Base-by-base conservation (phyloP, 2,888 invertebrate genomes). In the Cordilura impudica region DNA sequence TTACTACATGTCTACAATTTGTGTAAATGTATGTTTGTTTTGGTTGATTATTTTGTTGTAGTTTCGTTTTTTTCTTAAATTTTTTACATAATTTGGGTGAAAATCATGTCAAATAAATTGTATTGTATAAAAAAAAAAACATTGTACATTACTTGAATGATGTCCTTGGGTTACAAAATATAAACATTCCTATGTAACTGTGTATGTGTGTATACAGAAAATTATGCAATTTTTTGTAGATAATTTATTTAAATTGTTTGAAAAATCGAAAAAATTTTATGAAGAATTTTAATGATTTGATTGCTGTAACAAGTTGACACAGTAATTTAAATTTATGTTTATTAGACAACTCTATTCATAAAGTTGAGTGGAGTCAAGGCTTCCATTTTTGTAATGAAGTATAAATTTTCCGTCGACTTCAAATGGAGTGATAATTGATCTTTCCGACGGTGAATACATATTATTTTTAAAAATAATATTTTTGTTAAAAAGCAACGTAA, bases 101-200 rank as follows among this genome's bases (percentile, higher is more conserved):
- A 79, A 79, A 75, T 75, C 75, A 53, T 71, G 66, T 71, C 51
- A 66, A 79, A 63, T 79, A 70, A 75, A 79, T 79, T 79, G 71
- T 67, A 75, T 78, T 78, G 66, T 60, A 21, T 45, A 73, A 75
- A 61, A 5, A 31, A 58, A 39, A 21, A 16, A 63, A 63, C 43
- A 18, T n/a, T n/a, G n/a, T n/a, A 65, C 23, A 54, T 10, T 72
- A 35, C 31, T 56, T 67, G 47, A 67, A 39, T 71, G 61, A 67
- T 67, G 79, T 79, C 79, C 79, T 79, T 79, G 79, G 79, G 31
- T 72, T 66, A 63, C 65, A 69, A 63, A 35, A 65, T 1, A 31
- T 29, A 51, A 16, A 60, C 29, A 18, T 16, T 53, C 21, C 21
- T 29, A 23, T 18, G 35, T 45, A 39, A 45, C 18, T 49, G 19